Conservation (phyloP, 2,888 invertebrate species). For the Harpalus rubripes region DNA sequence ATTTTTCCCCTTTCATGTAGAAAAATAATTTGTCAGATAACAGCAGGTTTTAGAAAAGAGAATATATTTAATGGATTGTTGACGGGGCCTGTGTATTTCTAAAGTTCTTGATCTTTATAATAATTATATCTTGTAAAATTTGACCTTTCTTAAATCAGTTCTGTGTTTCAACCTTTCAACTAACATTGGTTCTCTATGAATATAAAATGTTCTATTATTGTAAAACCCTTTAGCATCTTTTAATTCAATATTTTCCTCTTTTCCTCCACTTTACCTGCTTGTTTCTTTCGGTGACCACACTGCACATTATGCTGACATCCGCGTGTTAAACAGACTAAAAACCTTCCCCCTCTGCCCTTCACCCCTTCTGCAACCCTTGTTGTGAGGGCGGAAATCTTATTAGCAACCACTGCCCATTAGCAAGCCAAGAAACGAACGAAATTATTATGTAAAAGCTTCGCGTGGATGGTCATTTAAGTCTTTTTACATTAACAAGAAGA, state of each 20-base stretch:
- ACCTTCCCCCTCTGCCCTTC: neutral
- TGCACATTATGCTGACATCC: slow-evolving; percentile 5
- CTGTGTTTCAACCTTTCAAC: too few relatives aligned
- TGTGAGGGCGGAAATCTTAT: slow-evolving; percentile 67
- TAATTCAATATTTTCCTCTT: neutral
- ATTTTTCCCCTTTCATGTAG: too few relatives aligned
- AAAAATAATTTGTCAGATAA: too few relatives aligned
- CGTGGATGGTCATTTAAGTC: neutral
- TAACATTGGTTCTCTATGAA: too few relatives aligned
- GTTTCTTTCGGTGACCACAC: neutral
- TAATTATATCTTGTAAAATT: too few relatives aligned
- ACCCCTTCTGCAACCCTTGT: neutral
- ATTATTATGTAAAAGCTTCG: slow-evolving; percentile 20
- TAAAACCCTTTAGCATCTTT: neutral
- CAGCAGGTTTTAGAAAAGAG: too few relatives aligned
- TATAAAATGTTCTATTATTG: too few relatives aligned
- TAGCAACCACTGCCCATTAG: slow-evolving; percentile 72
- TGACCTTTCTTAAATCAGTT: too few relatives aligned
- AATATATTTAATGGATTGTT: too few relatives aligned
- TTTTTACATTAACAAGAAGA: neutral
- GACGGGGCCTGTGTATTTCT: too few relatives aligned
- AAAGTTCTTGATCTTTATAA: too few relatives aligned
- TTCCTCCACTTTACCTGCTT: neutral
- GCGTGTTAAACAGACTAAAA: neutral
- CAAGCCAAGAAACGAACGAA: slow-evolving; percentile 16